Evolutionary conservation across 2,888 invertebrate species (phyloP).

Genomic region (Dicranocentrus wangi): DNA sequence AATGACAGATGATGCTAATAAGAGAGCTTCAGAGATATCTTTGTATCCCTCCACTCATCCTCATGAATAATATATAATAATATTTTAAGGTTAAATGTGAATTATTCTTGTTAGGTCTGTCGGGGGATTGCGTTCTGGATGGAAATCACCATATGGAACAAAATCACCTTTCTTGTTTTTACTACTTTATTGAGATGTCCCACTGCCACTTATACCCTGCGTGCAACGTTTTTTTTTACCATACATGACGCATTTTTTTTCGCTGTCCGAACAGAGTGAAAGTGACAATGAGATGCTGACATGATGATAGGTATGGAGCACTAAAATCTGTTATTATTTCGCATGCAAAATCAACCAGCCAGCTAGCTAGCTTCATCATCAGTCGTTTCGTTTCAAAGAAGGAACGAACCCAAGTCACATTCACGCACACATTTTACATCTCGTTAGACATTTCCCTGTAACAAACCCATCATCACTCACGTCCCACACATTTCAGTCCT

Average conservation of each 20-base stretch:
- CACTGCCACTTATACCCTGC: not conserved
- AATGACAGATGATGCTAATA: constrained; percentile 43
- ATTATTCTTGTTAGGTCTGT: constrained; percentile 10
- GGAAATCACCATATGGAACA: constrained; percentile 30
- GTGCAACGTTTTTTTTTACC: not conserved
- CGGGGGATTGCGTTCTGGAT: not conserved
- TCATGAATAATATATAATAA: no score
- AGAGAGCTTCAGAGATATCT: constrained; percentile 8
- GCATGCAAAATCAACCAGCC: no score
- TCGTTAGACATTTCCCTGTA: no score
- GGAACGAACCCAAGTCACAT: no score
- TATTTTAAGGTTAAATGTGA: no score
- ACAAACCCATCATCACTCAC: no score
- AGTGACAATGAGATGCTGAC: not conserved
- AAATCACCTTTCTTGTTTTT: not conserved
- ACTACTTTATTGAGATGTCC: constrained; percentile 24
- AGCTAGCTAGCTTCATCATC: no score
- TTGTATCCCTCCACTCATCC: not conserved
- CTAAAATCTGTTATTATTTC: not conserved
- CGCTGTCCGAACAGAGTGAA: not conserved
- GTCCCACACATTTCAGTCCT: no score
- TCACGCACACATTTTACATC: no score
- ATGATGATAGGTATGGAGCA: no score
- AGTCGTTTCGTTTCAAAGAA: no score
- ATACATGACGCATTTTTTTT: not conserved